These are phyloP conservation scores for Heliconius charithonia DNA, from an alignment of 2,888 invertebrate genomes.

Conservation along the genomic window DNA sequence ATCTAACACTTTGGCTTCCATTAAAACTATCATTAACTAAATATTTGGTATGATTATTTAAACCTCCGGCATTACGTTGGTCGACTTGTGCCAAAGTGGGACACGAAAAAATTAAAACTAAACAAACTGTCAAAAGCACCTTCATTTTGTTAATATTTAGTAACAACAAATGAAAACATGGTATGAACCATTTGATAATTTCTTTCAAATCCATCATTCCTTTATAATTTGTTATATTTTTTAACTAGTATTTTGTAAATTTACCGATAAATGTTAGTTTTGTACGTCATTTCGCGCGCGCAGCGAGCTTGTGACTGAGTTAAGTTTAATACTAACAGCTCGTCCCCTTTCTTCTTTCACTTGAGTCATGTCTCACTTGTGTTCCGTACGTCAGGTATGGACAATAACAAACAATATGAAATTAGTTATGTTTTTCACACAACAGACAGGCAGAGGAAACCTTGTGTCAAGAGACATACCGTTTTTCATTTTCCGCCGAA, in stretches of 20 bases:
- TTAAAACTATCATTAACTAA: conserved; percentile 50
- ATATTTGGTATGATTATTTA: conserved; percentile 58
- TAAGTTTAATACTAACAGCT: conserved; percentile 48
- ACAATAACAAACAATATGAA: not conserved
- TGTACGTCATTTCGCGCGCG: conserved; percentile 63
- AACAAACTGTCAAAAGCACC: conserved; percentile 58
- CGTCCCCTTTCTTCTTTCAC: conserved; percentile 73
- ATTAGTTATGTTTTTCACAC: not conserved
- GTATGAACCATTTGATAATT: conserved; percentile 80
- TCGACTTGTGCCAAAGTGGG: conserved; percentile 58
- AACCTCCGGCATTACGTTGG: conserved; percentile 54
- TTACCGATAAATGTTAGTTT: not conserved
- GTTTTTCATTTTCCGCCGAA: too few relatives aligned
- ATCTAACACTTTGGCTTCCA: conserved; percentile 37
- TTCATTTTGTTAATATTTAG: conserved; percentile 57
- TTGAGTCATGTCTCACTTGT: conserved; percentile 7
- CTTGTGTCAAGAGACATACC: too few relatives aligned
- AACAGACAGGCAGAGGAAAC: not conserved
- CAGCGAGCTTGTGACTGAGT: conserved; percentile 59
- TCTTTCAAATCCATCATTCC: conserved; percentile 77
- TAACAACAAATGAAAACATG: conserved; percentile 74
- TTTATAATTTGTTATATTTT: conserved; percentile 36
- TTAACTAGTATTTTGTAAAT: conserved; percentile 32
- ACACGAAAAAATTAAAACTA: conserved; percentile 68
- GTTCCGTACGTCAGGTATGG: not conserved